Conservation (phyloP, 1,140 invertebrate species). For the Nasonia vitripennis region DNA sequence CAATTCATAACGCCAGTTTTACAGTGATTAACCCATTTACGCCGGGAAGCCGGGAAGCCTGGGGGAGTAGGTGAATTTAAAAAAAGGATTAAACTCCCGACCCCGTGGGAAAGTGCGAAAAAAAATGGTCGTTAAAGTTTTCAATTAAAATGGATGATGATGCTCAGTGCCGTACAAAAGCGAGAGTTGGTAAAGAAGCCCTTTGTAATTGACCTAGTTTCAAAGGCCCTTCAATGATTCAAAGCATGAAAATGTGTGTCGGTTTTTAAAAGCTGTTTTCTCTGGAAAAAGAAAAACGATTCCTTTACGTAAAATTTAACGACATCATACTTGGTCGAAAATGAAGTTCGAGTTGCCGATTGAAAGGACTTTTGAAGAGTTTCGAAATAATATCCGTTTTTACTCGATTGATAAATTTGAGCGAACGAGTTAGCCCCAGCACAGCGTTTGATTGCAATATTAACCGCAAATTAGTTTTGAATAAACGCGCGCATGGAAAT, state of each 20-base stretch:
- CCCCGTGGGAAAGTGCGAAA: not conserved
- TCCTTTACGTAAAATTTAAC: too few species aligned
- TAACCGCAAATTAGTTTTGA: not conserved
- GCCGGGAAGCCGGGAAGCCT: not conserved
- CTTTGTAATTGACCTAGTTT: slow-evolving; percentile 15
- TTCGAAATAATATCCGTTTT: too few species aligned
- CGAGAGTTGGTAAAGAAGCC: slow-evolving; percentile 8
- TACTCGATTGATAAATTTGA: not conserved
- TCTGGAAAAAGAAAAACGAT: too few species aligned
- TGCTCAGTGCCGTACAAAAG: not conserved
- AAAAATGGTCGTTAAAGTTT: slow-evolving; percentile 23
- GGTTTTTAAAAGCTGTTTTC: not conserved
- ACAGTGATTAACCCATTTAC: not conserved
- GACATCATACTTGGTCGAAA: too few species aligned
- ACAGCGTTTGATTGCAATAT: not conserved
- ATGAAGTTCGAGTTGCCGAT: too few species aligned
- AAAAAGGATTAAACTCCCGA: not conserved
- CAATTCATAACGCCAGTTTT: not conserved
- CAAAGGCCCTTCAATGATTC: not conserved
- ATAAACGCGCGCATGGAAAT: not conserved
- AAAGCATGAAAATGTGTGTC: not conserved
- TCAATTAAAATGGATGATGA: slow-evolving; percentile 36
- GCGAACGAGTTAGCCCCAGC: not conserved
- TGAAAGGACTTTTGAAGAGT: too few species aligned
- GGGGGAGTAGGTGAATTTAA: not conserved